Conservation (phyloP, 2,113 vertebrate species). For the Cricetomys ansorgei region DNA sequence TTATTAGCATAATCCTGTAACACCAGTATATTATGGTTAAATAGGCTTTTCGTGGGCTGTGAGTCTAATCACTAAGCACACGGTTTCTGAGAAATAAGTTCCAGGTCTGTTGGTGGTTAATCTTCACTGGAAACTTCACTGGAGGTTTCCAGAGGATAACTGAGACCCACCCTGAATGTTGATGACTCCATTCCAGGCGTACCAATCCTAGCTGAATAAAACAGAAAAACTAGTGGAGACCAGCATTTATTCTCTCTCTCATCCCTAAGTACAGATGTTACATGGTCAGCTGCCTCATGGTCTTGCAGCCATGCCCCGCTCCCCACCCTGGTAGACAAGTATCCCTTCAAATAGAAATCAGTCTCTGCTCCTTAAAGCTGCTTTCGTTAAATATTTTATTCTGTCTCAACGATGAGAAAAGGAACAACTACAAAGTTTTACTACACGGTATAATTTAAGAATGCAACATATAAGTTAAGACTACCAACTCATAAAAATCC, state of each 20-base stretch:
- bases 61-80: constrained; percentile 13
- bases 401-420: background rate
- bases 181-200: background rate
- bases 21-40: background rate
- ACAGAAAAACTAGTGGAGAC: background rate
- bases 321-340: background rate
- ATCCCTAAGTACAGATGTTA: background rate
- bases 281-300: background rate
- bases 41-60: background rate
- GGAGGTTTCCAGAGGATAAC: background rate
- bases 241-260: background rate
- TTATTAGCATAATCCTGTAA: constrained; percentile 15
- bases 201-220: background rate
- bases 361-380: background rate
- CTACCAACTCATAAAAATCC: constrained; percentile 22
- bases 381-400: background rate
- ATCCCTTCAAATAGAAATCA: background rate
- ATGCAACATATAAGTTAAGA: constrained; percentile 39
- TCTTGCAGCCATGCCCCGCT: no score
- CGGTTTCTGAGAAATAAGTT: constrained; percentile 10
- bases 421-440: background rate
- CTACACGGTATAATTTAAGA: constrained; percentile 48
- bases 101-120: background rate
- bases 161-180: background rate
- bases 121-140: background rate